Evolutionary conservation across 1,140 invertebrate genomes (phyloP), one percentile per base, ranked within the genome.

Genomic region (Macrostomum lignano): DNA sequence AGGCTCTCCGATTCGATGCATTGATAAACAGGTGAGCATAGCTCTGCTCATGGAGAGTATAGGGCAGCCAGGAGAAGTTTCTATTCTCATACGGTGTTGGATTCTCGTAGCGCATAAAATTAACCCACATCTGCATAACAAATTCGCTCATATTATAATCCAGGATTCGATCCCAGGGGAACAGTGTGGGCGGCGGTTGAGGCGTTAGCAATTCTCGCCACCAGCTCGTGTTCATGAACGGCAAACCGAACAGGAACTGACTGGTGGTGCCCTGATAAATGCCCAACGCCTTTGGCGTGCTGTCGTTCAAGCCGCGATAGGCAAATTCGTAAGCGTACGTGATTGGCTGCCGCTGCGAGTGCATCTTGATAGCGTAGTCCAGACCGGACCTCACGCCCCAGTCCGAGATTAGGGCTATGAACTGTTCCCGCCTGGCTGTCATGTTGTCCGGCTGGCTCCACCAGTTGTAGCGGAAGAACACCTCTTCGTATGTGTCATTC

Each of bases 111-210:
- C 26, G 13, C 4, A 33, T 20, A 23, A 33, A 33, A 21, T 33
- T 33, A 3, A 14, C 14, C 32, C 32, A 33, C n/a, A 33, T 14
- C 10, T n/a, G 13, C 32, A 33, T 33, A 4, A 19, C 22, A 5
- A 20, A 17, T 17, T 33, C 32, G 17, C 22, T 25, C 13, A 33
- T 21, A 15, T 33, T 33, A 4, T 22, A 25, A 9, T 33, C 32
- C n/a, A n/a, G n/a, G n/a, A n/a, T n/a, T n/a, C n/a, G n/a, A n/a
- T n/a, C n/a, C n/a, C n/a, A n/a, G n/a, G n/a, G n/a, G n/a, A n/a
- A n/a, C n/a, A n/a, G n/a, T n/a, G n/a, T 4, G 17, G 14, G 22
- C 22, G 32, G 11, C 26, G 26, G 20, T 33, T 33, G 11, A 13
- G 26, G 20, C 9, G 9, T 5, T 25, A 6, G 9, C 19, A 28